Evolutionary conservation across 2,113 vertebrate genomes (phyloP).

Genomic region (Triplophysa siluroides): DNA sequence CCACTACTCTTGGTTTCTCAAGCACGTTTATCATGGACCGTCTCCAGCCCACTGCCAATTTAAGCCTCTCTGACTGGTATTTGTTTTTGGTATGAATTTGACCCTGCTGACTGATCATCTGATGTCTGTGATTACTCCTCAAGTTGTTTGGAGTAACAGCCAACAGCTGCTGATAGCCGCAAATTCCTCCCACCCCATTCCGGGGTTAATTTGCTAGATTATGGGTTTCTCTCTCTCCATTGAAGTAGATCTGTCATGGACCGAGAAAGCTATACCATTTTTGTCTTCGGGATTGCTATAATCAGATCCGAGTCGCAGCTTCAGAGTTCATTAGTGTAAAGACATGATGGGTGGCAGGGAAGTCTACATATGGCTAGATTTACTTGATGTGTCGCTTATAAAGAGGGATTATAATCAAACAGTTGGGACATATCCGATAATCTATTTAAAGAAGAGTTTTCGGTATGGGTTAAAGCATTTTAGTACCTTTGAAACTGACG

Average conservation of each 20-base stretch:
- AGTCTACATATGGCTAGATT: not conserved
- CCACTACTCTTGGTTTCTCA: not conserved
- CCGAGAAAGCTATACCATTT: slow-evolving; percentile 10
- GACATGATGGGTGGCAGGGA: not conserved
- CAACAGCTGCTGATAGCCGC: slow-evolving; percentile 32
- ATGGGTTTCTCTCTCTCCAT: slow-evolving; percentile 22
- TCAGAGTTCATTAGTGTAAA: slow-evolving; percentile 33
- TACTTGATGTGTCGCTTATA: not conserved
- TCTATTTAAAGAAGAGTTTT: slow-evolving; percentile 17
- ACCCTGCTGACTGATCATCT: slow-evolving; percentile 8
- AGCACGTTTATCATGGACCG: not conserved
- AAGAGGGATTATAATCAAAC: slow-evolving; percentile 33
- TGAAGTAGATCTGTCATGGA: slow-evolving; percentile 33
- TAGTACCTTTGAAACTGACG: slow-evolving; percentile 3
- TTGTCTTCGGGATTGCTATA: slow-evolving; percentile 35
- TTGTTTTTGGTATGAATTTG: slow-evolving; percentile 19
- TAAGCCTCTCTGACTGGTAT: not conserved
- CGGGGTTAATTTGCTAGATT: slow-evolving; percentile 45
- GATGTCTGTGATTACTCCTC: slow-evolving; percentile 35
- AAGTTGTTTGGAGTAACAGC: slow-evolving; percentile 32
- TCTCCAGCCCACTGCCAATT: not conserved
- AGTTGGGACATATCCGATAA: slow-evolving; percentile 2
- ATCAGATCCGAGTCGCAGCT: slow-evolving; percentile 31
- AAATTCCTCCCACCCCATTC: slow-evolving; percentile 6
- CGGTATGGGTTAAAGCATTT: not conserved